These are phyloP conservation scores for Pelecanoides urinatrix DNA, from an alignment of 2,113 vertebrate species.

Conservation along the genomic window DNA sequence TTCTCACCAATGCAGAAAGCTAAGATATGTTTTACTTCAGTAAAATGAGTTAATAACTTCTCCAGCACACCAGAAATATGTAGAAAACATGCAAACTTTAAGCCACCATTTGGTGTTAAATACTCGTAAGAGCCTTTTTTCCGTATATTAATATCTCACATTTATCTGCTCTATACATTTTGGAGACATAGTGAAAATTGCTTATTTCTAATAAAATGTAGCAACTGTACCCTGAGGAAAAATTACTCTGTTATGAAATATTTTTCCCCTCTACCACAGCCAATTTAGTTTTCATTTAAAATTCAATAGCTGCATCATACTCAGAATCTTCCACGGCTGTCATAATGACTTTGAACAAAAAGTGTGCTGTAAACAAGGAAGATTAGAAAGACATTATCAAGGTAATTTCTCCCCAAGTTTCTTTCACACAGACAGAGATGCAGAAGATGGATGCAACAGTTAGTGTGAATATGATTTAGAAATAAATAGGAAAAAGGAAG, in stretches of 20 bases:
- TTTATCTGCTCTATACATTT: constrained; percentile 52
- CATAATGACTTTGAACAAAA: constrained; percentile 68
- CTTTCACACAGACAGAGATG: background rate
- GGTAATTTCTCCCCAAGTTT: constrained; percentile 55
- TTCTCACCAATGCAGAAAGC: background rate
- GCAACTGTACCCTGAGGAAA: constrained; percentile 65
- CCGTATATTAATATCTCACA: constrained; percentile 43
- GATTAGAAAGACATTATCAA: constrained; percentile 65
- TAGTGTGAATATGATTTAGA: background rate
- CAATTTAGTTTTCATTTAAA: constrained; percentile 75
- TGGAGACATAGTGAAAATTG: constrained; percentile 58
- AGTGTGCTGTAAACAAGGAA: constrained; percentile 63
- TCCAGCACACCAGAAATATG: background rate
- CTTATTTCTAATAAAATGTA: constrained; percentile 73
- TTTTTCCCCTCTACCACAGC: constrained; percentile 57
- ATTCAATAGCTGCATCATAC: constrained; percentile 70
- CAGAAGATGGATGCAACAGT: background rate
- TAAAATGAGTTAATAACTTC: constrained; percentile 9
- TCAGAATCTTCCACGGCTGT: constrained; percentile 49
- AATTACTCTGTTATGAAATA: constrained; percentile 68
- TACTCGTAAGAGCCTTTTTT: constrained; percentile 38
- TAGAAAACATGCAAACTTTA: constrained; percentile 33
- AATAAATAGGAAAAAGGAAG: background rate
- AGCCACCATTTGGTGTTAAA: constrained; percentile 4
- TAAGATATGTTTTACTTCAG: background rate